phyloP scores from a whole-genome alignment of 2,888 invertebrate species.

The Osmoderma eremita region DNA sequence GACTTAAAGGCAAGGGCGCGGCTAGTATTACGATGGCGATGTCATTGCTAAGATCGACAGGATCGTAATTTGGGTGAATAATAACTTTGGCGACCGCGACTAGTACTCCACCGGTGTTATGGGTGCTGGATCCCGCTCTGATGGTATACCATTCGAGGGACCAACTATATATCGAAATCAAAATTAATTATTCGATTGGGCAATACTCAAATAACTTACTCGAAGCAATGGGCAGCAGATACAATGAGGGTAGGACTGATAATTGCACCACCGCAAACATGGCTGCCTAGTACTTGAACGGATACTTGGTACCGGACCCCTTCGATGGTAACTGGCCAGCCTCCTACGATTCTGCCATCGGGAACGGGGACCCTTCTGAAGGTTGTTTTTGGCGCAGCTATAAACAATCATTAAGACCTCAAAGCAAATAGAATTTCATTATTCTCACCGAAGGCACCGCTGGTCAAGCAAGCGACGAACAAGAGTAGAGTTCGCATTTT shows the following conservation, averaged over 20 bases:
- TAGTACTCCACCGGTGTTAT: constrained; percentile 40
- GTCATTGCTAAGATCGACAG: constrained; percentile 53
- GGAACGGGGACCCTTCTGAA: background rate
- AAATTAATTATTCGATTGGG: too few relatives aligned
- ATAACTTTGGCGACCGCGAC: constrained; percentile 44
- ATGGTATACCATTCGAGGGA: background rate
- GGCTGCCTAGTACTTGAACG: constrained; percentile 2
- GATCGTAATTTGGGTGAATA: constrained; percentile 51
- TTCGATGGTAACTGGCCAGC: constrained; percentile 17
- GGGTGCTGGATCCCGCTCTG: constrained; percentile 41
- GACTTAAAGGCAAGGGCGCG: constrained; percentile 20
- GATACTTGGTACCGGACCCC: constrained; percentile 31
- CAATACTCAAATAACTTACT: too few relatives aligned
- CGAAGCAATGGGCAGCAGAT: constrained; percentile 32
- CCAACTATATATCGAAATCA: too few relatives aligned
- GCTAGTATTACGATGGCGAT: constrained; percentile 56
- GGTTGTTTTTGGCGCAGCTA: too few relatives aligned
- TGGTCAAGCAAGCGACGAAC: too few relatives aligned
- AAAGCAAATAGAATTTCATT: too few relatives aligned
- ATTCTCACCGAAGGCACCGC: too few relatives aligned
- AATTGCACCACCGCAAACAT: constrained; percentile 25
- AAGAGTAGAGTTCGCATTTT: too few relatives aligned
- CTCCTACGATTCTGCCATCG: constrained; percentile 37
- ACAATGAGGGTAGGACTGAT: constrained; percentile 13
- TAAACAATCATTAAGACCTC: too few relatives aligned